Evolutionary conservation across 2,888 invertebrate genomes (phyloP), one percentile per base, ranked within the genome.

Genomic region (Ceramica pisi): DNA sequence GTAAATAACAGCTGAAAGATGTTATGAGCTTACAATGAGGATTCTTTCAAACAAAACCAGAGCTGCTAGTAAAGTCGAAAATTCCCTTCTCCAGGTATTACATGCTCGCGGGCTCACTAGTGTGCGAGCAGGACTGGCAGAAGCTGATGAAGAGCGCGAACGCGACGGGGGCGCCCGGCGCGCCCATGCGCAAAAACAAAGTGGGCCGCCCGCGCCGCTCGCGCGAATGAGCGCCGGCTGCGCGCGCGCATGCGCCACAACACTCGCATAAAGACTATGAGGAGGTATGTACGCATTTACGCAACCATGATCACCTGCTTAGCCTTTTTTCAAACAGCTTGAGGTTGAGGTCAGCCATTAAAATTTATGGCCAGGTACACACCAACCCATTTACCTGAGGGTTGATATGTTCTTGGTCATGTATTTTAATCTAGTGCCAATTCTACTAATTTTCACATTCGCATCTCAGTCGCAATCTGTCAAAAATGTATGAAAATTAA

Each of bases 111-210:
- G 99, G 99, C 84, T 98, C 97, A 91, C 97, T 99, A 91, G 98
- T 99, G 83, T 99, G 99, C 96, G 99, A 99, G 96, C 98, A 98
- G 95, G 99, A 99, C 96, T 99, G 98, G 98, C 98, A 98, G 95
- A 99, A 99, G 96, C 97, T 99, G 92, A 97, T 98, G 94, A 98
- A 98, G 95, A 97, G 96, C 86, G 97, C 97, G 86, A 97, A 97
- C 90, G 96, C 97, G 83, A 88, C 90, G 95, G 96, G 87, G 91
- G 96, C 82, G 85, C 92, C 94, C 38, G 97, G 97, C 86, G 97
- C 97, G 90, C 97, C 97, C 23, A 97, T 98, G 89, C 97, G 98
- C 94, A 98, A 98, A 96, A 98, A 98, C 95, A 98, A 98, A 95
- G 98, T 98, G 89, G 98, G 98, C 77, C 97, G 98, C 91, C 98